A percentile compares a stretch with the other conserved stretches of the same genome.
These are phyloP conservation scores for Phaonia tiefii DNA, from an alignment of 2,888 invertebrate species.

Conservation along the genomic window DNA sequence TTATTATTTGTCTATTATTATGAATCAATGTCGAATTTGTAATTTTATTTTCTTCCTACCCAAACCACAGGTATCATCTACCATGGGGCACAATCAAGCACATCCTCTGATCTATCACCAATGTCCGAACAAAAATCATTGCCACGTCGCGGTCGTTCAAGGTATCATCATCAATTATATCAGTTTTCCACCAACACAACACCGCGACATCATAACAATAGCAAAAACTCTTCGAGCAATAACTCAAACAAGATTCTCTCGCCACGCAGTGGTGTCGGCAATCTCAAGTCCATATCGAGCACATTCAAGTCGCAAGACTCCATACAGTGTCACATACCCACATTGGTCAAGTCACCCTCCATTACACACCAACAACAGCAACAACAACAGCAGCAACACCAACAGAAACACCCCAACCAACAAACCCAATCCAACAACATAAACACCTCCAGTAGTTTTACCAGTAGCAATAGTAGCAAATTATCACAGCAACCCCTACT, in stretches of 20 bases:
- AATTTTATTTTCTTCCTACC: slow-evolving; percentile 63
- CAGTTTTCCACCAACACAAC: slow-evolving; percentile 82
- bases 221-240: slow-evolving; percentile 74
- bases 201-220: slow-evolving; percentile 81
- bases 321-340: slow-evolving; percentile 80
- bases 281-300: slow-evolving; percentile 79
- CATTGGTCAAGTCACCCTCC: slow-evolving; percentile 79
- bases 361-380: slow-evolving; percentile 77
- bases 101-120: slow-evolving; percentile 88
- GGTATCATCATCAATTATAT: slow-evolving; percentile 83
- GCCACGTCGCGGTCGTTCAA: slow-evolving; percentile 86
- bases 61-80: slow-evolving; percentile 85
- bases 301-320: slow-evolving; percentile 80
- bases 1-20: slow-evolving; percentile 1
- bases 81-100: slow-evolving; percentile 88
- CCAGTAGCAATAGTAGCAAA: slow-evolving; percentile 73
- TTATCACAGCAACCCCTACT: slow-evolving; percentile 75
- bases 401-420: slow-evolving; percentile 62
- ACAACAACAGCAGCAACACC: slow-evolving; percentile 70
- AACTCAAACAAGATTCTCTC: slow-evolving; percentile 78
- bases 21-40: slow-evolving; percentile 50
- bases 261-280: slow-evolving; percentile 79
- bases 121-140: slow-evolving; percentile 89
- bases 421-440: slow-evolving; percentile 60
- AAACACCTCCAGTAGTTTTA: slow-evolving; percentile 71